Percentiles rank a stretch among this genome's conserved stretches.
phyloP scores from a whole-genome alignment of 2,113 vertebrate genomes.

The Cyprinodon variegatus region DNA sequence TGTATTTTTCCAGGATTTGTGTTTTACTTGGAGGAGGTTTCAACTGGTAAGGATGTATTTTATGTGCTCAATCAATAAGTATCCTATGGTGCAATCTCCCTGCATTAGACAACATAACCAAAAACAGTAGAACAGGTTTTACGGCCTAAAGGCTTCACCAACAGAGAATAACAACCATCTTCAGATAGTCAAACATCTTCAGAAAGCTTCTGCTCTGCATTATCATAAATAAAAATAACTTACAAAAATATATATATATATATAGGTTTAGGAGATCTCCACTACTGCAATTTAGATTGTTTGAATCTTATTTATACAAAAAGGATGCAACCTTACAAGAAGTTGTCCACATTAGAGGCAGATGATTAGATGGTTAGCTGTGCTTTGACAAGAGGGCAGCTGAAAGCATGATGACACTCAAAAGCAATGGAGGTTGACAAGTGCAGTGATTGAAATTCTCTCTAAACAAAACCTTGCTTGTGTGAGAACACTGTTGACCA shows the following conservation, averaged over 20 bases:
- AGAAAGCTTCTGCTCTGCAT: too few relatives aligned
- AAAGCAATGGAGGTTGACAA: constrained; percentile 28
- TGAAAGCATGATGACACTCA: constrained; percentile 53
- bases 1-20: background rate
- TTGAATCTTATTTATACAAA: background rate
- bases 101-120: too few relatives aligned
- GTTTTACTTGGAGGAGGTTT: background rate
- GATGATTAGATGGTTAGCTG: constrained; percentile 8
- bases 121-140: background rate
- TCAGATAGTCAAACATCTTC: too few relatives aligned
- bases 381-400: constrained; percentile 18
- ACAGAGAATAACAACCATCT: background rate
- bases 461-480: constrained; percentile 70
- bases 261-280: too few relatives aligned
- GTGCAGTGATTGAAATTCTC: constrained; percentile 65
- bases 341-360: constrained; percentile 20
- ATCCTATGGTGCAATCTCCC: background rate
- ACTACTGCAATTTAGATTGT: background rate
- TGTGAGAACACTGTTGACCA: constrained; percentile 68
- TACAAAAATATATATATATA: too few relatives aligned
- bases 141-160: background rate
- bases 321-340: constrained; percentile 9
- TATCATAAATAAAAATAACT: too few relatives aligned
- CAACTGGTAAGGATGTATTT: background rate
- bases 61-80: background rate